These are phyloP conservation scores for Phacellophora camtschatica DNA, from an alignment of 30 jellyfish, hydroid and myxozoan species.

Conservation along the genomic window DNA sequence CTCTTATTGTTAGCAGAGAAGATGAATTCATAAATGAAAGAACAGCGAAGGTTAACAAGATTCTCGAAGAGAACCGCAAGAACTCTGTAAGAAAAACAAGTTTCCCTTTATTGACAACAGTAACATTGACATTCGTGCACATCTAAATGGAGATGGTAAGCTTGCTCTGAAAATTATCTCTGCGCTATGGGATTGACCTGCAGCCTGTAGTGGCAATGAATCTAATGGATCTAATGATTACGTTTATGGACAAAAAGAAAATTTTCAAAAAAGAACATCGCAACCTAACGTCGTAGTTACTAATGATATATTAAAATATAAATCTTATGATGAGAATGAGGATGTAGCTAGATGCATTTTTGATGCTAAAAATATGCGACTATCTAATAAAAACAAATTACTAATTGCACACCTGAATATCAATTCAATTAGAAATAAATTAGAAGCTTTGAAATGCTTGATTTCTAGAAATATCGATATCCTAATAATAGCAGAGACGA, in stretches of 20 bases:
- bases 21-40: constrained; percentile 24
- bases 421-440: no score
- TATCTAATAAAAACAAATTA: not conserved
- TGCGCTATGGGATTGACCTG: constrained; percentile 39
- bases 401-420: constrained; percentile 21
- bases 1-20: constrained; percentile 14
- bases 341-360: no score
- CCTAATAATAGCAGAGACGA: constrained; percentile 22
- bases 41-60: constrained; percentile 33
- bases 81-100: no score
- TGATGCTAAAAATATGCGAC: no score
- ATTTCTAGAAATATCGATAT: constrained; percentile 13
- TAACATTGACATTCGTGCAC: constrained; percentile 10
- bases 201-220: constrained; percentile 31
- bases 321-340: no score
- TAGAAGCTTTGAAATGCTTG: not conserved
- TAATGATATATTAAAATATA: no score
- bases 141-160: constrained; percentile 37
- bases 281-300: constrained; percentile 6
- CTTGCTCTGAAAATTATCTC: constrained; percentile 31
- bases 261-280: not conserved
- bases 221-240: not conserved
- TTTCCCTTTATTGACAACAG: constrained; percentile 35
- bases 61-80: constrained; percentile 30
- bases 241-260: constrained; percentile 18